These are phyloP conservation scores for Pogonomyrmex barbatus DNA, from an alignment of 1,140 invertebrate species.

Conservation along the genomic window DNA sequence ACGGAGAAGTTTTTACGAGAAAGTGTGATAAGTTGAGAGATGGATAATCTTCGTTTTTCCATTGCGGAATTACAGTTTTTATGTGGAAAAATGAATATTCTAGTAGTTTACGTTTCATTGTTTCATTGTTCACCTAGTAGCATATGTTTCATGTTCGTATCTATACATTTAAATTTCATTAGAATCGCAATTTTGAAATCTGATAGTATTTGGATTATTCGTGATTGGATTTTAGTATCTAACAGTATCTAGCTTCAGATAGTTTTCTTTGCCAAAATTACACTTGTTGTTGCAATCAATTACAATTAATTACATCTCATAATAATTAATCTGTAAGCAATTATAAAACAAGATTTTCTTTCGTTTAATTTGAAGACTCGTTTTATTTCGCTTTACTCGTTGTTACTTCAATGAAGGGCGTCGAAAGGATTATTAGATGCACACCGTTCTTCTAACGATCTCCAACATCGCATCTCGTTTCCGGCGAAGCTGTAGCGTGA, in stretches of 20 bases:
- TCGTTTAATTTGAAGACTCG: neutral
- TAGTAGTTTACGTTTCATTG: neutral
- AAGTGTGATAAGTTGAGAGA: neutral
- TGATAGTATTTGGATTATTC: neutral
- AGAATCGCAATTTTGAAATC: neutral
- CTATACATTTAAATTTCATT: neutral
- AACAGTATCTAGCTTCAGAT: neutral
- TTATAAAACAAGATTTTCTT: neutral
- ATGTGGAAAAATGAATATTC: neutral
- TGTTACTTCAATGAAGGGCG: neutral
- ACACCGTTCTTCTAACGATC: no score
- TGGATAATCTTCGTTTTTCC: neutral
- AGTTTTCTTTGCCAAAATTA: neutral
- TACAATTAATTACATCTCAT: neutral
- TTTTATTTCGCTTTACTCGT: neutral
- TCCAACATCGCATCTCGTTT: constrained; percentile 33
- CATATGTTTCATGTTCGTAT: neutral
- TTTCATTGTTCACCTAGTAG: no score
- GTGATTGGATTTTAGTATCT: constrained; percentile 1
- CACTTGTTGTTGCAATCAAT: neutral
- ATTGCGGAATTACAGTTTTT: neutral
- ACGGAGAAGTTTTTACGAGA: neutral
- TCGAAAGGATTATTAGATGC: neutral
- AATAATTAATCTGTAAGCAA: neutral
- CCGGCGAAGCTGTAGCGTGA: constrained; percentile 16